phyloP scores from a whole-genome alignment of 2,888 invertebrate genomes.

The Poecilobothrus nobilitatus region DNA sequence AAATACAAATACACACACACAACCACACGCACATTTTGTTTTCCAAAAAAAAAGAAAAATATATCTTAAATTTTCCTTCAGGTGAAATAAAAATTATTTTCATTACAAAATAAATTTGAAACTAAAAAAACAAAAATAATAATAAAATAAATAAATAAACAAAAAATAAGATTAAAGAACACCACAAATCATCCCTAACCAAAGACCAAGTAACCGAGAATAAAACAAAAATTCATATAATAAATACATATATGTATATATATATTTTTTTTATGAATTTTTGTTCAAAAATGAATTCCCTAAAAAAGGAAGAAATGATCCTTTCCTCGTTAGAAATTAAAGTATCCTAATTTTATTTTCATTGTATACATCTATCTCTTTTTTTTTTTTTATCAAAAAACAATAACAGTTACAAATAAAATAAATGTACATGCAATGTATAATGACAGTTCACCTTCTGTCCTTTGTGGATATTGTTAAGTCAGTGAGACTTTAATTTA shows the following conservation, averaged over 20 bases:
- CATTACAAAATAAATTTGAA: not conserved
- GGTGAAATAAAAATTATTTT: not conserved
- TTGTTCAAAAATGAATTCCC: not conserved
- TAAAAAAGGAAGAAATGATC: not conserved
- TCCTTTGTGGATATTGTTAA: too few relatives aligned
- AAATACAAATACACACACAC: too few relatives aligned
- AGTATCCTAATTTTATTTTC: constrained; percentile 4
- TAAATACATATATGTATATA: too few relatives aligned
- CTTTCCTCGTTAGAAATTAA: not conserved
- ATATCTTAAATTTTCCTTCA: not conserved
- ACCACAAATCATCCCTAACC: not conserved
- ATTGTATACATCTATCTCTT: not conserved
- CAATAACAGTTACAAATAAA: too few relatives aligned
- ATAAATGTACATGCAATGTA: too few relatives aligned
- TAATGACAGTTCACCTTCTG: too few relatives aligned
- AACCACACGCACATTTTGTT: too few relatives aligned
- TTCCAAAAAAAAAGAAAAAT: too few relatives aligned
- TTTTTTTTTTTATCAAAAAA: too few relatives aligned
- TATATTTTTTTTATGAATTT: not conserved
- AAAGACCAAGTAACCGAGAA: too few relatives aligned
- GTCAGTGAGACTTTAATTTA: too few relatives aligned
- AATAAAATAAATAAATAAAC: not conserved
- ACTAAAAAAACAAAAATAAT: not conserved
- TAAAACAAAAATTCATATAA: too few relatives aligned
- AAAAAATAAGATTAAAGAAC: not conserved